Conservation (phyloP, 1,140 invertebrate species). For the Elymnias hypermnestra region DNA sequence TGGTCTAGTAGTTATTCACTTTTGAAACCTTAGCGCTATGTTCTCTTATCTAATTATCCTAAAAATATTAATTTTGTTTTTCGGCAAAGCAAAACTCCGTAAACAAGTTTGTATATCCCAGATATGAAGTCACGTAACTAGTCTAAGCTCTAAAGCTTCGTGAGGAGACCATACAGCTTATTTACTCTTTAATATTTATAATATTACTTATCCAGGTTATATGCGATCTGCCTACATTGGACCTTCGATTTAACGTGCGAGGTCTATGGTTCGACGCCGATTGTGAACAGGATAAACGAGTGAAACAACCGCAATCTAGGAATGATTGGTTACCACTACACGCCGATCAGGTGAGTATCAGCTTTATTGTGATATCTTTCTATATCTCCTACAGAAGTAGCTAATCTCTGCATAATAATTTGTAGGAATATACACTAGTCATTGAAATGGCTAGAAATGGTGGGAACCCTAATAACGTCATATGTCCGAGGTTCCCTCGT, state of each 20-base stretch:
- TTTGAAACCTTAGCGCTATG: too few species aligned
- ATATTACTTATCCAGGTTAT: slow-evolving; percentile 69
- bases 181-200: too few species aligned
- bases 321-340: slow-evolving; percentile 79
- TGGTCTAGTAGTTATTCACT: too few species aligned
- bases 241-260: slow-evolving; percentile 76
- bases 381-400: too few species aligned
- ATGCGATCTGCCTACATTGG: slow-evolving; percentile 79
- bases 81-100: too few species aligned
- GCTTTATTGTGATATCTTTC: neutral
- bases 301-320: slow-evolving; percentile 50
- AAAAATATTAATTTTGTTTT: too few species aligned
- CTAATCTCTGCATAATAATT: too few species aligned
- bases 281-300: slow-evolving; percentile 59
- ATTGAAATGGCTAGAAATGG: slow-evolving; percentile 76
- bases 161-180: too few species aligned
- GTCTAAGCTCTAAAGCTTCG: too few species aligned
- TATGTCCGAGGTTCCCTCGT: slow-evolving; percentile 92
- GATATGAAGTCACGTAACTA: too few species aligned
- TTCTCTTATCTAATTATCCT: too few species aligned
- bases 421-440: slow-evolving; percentile 83
- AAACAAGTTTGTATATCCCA: too few species aligned
- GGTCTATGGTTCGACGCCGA: slow-evolving; percentile 73
- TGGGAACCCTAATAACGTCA: slow-evolving; percentile 78
- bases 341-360: slow-evolving; percentile 72